Percentiles rank a stretch among this genome's conserved stretches.
phyloP scores from a whole-genome alignment of 2,888 invertebrate species.

The Gymnoscelis rufifasciata region DNA sequence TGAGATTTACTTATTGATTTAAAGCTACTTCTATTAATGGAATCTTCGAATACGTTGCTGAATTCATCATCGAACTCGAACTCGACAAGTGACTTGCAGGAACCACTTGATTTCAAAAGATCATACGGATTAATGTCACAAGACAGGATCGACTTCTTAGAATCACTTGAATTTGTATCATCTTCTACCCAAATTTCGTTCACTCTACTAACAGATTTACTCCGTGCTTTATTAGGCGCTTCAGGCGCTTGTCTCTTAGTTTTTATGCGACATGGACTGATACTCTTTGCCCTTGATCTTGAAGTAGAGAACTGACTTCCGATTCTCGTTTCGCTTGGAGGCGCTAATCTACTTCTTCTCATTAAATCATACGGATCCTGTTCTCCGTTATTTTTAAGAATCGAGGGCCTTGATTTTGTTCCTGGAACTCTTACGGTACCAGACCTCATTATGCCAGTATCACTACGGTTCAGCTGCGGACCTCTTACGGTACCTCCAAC shows the following conservation, averaged over 20 bases:
- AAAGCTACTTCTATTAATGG: conserved; percentile 53
- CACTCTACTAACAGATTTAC: conserved; percentile 71
- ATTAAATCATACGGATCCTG: conserved; percentile 90
- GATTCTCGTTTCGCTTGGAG: conserved; percentile 79
- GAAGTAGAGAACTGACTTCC: conserved; percentile 74
- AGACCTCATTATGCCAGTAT: conserved; percentile 72
- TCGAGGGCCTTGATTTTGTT: conserved; percentile 80
- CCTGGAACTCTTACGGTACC: conserved; percentile 82
- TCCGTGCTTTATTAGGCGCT: conserved; percentile 59
- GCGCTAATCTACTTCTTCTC: conserved; percentile 85
- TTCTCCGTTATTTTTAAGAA: conserved; percentile 79
- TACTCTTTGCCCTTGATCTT: conserved; percentile 76
- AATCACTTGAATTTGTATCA: conserved; percentile 47
- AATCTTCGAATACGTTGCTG: conserved; percentile 62
- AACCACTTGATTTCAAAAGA: conserved; percentile 81
- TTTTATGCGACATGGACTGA: conserved; percentile 78
- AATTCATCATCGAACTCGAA: conserved; percentile 77
- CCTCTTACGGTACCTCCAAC: conserved; percentile 82
- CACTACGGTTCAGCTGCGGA: conserved; percentile 60
- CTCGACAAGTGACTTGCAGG: conserved; percentile 68
- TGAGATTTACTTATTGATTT: conserved; percentile 52
- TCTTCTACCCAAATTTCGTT: conserved; percentile 72
- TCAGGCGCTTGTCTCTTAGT: conserved; percentile 73
- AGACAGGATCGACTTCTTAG: conserved; percentile 86
- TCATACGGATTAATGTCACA: conserved; percentile 92